A percentile compares a stretch with the other conserved stretches of the same genome.
phyloP scores from a whole-genome alignment of 2,888 invertebrate genomes.

The Nesidiocoris tenuis region DNA sequence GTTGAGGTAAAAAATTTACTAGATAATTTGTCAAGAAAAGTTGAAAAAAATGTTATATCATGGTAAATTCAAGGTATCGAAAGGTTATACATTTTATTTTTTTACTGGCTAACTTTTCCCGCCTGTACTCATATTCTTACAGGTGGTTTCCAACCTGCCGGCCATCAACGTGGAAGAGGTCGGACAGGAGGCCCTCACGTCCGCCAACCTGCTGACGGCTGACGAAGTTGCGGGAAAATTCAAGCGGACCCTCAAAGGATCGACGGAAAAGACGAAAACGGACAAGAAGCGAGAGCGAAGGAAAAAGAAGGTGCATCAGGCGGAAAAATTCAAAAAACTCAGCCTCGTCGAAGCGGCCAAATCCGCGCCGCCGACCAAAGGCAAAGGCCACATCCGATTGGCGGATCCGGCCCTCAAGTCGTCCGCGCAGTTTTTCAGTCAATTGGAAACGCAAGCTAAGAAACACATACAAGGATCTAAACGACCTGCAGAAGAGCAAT shows the following conservation, averaged over 20 bases:
- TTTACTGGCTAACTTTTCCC: too few species aligned
- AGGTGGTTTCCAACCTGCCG: slow-evolving; percentile 83
- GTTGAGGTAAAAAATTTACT: slow-evolving; percentile 1
- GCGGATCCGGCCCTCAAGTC: slow-evolving; percentile 60
- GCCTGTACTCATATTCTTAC: too few species aligned
- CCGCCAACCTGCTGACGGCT: slow-evolving; percentile 83
- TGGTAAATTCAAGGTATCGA: too few species aligned
- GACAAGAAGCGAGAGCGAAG: slow-evolving; percentile 87
- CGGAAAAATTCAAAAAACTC: slow-evolving; percentile 55
- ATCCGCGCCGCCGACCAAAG: slow-evolving; percentile 48
- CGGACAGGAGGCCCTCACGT: slow-evolving; percentile 83
- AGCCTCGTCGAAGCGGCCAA: slow-evolving; percentile 56
- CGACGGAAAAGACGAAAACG: slow-evolving; percentile 77
- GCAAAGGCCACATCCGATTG: slow-evolving; percentile 56
- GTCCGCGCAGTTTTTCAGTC: slow-evolving; percentile 81
- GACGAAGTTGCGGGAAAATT: slow-evolving; percentile 71
- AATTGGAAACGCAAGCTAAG: slow-evolving; percentile 63
- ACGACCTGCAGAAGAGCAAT: slow-evolving; percentile 54
- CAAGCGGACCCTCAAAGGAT: slow-evolving; percentile 56
- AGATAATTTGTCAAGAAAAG: background rate
- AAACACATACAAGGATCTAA: slow-evolving; percentile 58
- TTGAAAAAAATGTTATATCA: slow-evolving; percentile 58
- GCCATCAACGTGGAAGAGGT: slow-evolving; percentile 91
- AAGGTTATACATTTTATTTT: background rate
- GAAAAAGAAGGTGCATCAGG: slow-evolving; percentile 78